A percentile compares a stretch with the other conserved stretches of the same genome.
phyloP scores from a whole-genome alignment of 2,888 invertebrate genomes.

The Ceratothoa steindachneri region DNA sequence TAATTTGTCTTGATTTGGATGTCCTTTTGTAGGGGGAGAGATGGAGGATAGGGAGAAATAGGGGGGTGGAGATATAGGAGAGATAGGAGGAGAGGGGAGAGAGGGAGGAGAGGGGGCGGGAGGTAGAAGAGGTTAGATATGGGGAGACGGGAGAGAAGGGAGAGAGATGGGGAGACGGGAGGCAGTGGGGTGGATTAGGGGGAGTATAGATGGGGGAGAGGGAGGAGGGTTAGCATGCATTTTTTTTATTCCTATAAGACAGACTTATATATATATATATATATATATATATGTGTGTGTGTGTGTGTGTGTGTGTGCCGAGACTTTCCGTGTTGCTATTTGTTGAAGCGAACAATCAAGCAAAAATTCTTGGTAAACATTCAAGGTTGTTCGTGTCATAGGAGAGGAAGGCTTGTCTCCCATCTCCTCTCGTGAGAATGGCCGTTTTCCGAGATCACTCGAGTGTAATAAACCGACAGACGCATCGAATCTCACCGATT shows the following conservation, averaged over 20 bases:
- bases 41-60: background rate
- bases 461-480: background rate
- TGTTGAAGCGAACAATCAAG: too few relatives aligned
- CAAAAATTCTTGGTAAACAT: too few relatives aligned
- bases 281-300: conserved; percentile 7
- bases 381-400: too few relatives aligned
- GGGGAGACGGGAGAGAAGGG: background rate
- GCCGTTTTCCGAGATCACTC: background rate
- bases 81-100: background rate
- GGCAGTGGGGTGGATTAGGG: too few relatives aligned
- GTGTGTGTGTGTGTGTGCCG: background rate
- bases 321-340: too few relatives aligned
- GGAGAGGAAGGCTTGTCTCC: too few relatives aligned
- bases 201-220: too few relatives aligned
- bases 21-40: too few relatives aligned
- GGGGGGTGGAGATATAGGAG: background rate
- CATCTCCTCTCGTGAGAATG: background rate
- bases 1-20: too few relatives aligned
- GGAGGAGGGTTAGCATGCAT: too few relatives aligned
- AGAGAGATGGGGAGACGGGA: background rate
- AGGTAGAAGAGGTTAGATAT: background rate
- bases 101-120: background rate
- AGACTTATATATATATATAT: conserved; percentile 6
- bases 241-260: too few relatives aligned
- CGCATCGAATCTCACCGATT: background rate